These are phyloP conservation scores for Forbesichthys papilliferus DNA, from an alignment of 2,113 vertebrate species.

Conservation along the genomic window DNA sequence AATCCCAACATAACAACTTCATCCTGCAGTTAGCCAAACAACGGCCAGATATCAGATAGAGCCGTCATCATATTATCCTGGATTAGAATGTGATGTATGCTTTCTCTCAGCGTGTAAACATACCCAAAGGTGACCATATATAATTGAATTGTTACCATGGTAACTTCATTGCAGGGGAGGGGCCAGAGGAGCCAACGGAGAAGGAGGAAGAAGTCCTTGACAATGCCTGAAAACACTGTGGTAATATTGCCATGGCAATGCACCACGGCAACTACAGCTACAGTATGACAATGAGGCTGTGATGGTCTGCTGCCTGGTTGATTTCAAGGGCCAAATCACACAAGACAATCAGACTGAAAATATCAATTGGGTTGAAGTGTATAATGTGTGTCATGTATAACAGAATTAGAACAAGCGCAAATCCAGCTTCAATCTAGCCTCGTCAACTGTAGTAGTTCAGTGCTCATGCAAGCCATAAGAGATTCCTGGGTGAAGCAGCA, in stretches of 20 bases:
- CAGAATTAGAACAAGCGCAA: too few species aligned
- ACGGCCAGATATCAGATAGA: not conserved
- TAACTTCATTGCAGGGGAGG: conserved; percentile 51
- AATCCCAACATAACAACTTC: not conserved
- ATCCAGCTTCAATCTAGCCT: conserved; percentile 5
- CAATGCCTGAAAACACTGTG: conserved; percentile 57
- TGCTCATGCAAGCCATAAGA: conserved; percentile 9
- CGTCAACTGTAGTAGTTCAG: conserved; percentile 29
- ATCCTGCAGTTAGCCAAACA: not conserved
- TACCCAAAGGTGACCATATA: not conserved
- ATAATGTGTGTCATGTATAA: too few species aligned
- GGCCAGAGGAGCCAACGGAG: conserved; percentile 30
- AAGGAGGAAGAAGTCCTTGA: conserved; percentile 48
- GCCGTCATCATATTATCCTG: not conserved
- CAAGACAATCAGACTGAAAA: not conserved
- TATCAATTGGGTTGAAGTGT: too few species aligned
- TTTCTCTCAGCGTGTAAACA: not conserved
- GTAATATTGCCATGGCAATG: conserved; percentile 5
- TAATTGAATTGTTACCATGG: conserved; percentile 28
- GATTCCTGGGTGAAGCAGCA: conserved; percentile 13
- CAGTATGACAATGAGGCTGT: conserved; percentile 33
- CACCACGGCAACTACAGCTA: conserved; percentile 1
- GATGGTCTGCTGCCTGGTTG: not conserved
- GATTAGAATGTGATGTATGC: not conserved
- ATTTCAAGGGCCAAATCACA: not conserved